Evolutionary conservation across 2,113 vertebrate genomes (phyloP).

Genomic region (Osmerus eperlanus): DNA sequence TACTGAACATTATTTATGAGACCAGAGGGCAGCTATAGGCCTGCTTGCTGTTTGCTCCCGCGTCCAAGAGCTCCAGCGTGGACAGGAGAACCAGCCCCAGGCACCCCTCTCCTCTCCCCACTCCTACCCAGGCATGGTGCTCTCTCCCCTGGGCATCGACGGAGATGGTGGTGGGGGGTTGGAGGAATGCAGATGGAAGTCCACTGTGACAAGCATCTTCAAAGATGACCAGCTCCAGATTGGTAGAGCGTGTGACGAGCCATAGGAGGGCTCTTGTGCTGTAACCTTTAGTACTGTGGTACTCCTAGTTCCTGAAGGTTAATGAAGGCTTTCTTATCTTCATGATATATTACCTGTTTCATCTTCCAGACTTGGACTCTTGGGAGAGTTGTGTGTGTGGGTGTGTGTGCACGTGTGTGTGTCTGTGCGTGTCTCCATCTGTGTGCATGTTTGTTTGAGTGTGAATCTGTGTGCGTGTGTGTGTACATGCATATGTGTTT

Average conservation of each 20-base stretch:
- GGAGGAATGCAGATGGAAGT: constrained; percentile 30
- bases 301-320: background rate
- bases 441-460: background rate
- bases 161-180: constrained; percentile 44
- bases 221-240: constrained; percentile 13
- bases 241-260: constrained; percentile 11
- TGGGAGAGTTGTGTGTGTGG: background rate
- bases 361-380: background rate
- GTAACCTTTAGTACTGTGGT: background rate
- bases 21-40: constrained; percentile 53
- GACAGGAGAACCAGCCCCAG: constrained; percentile 68
- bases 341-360: background rate
- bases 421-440: background rate
- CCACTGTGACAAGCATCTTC: constrained; percentile 54
- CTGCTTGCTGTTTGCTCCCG: constrained; percentile 59
- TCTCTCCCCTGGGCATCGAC: constrained; percentile 59
- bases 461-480: background rate
- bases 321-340: no score
- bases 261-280: no score
- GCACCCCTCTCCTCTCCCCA: constrained; percentile 59
- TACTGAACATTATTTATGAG: constrained; percentile 74
- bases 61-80: constrained; percentile 59
- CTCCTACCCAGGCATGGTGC: constrained; percentile 50
- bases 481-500: background rate
- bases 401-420: background rate